These are phyloP conservation scores for Theretra japonica DNA, from an alignment of 2,888 invertebrate genomes.

Conservation along the genomic window DNA sequence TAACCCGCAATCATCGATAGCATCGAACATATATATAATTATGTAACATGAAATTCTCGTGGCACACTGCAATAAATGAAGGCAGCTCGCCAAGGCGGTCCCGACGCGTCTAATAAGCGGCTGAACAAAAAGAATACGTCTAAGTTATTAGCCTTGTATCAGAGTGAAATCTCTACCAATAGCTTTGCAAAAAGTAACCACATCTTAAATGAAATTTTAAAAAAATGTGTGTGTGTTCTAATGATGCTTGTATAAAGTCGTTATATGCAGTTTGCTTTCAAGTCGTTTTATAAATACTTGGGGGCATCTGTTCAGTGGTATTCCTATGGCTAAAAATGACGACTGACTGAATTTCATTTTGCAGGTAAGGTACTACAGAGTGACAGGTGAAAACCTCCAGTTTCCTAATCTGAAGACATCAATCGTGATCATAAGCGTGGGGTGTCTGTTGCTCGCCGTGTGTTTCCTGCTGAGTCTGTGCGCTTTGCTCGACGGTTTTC, in stretches of 20 bases:
- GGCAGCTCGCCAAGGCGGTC: background rate
- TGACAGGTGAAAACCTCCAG: constrained; percentile 85
- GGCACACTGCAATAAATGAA: background rate
- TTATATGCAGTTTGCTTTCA: no score
- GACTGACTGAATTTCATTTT: constrained; percentile 30
- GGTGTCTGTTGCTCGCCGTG: constrained; percentile 85
- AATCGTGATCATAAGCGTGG: constrained; percentile 86
- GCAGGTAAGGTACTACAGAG: constrained; percentile 82
- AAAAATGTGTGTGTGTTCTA: no score
- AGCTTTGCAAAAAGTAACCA: background rate
- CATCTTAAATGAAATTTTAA: no score
- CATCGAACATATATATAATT: background rate
- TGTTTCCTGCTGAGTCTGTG: constrained; percentile 86
- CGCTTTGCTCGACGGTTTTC: constrained; percentile 86
- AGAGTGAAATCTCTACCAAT: background rate
- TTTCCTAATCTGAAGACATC: constrained; percentile 86
- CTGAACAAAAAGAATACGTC: background rate
- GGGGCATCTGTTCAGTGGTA: no score
- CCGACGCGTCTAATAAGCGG: background rate
- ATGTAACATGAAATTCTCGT: background rate
- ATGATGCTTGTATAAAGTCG: no score
- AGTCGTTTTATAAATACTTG: no score
- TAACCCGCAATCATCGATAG: background rate
- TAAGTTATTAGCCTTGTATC: background rate
- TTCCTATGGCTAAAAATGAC: no score